Conservation (phyloP, 2,888 invertebrate genomes). For the Andrena camellia region DNA sequence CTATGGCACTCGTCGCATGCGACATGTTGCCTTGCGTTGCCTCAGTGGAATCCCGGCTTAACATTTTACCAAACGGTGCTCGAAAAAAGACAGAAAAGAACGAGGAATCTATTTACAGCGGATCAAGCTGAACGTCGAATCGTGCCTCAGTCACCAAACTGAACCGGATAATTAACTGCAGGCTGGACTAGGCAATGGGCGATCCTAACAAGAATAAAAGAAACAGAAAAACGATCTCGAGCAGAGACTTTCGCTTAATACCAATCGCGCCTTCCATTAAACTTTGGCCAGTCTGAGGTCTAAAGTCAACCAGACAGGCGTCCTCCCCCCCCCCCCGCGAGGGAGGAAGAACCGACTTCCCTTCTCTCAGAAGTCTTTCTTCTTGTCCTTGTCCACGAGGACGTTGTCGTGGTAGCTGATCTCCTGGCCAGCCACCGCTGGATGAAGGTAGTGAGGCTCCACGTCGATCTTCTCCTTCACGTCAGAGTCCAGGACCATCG, state of each 20-base stretch:
- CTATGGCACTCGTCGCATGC: no score
- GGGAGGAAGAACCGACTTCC: not conserved
- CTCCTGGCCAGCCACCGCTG: constrained; percentile 87
- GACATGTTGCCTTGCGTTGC: no score
- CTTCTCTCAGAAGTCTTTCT: constrained; percentile 79
- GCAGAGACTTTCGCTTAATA: constrained; percentile 3
- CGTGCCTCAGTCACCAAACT: constrained; percentile 5
- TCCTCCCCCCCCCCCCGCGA: constrained; percentile 2
- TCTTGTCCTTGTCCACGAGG: constrained; percentile 81
- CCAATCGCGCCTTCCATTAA: constrained; percentile 5
- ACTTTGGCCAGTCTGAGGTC: constrained; percentile 11
- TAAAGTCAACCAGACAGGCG: constrained; percentile 3
- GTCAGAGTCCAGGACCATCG: constrained; percentile 85
- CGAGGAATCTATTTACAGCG: constrained; percentile 19
- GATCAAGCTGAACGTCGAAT: constrained; percentile 7
- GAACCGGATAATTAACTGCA: constrained; percentile 25
- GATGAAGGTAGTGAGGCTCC: constrained; percentile 87
- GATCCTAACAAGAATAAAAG: constrained; percentile 28
- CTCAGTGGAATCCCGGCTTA: no score
- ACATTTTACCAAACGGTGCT: not conserved
- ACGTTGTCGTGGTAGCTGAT: constrained; percentile 86
- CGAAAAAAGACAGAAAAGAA: no score
- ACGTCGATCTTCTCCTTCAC: constrained; percentile 87
- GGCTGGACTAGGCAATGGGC: constrained; percentile 50
- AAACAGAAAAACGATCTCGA: constrained; percentile 36